Conservation (phyloP, 1,140 invertebrate genomes). For the Drosophila littoralis region DNA sequence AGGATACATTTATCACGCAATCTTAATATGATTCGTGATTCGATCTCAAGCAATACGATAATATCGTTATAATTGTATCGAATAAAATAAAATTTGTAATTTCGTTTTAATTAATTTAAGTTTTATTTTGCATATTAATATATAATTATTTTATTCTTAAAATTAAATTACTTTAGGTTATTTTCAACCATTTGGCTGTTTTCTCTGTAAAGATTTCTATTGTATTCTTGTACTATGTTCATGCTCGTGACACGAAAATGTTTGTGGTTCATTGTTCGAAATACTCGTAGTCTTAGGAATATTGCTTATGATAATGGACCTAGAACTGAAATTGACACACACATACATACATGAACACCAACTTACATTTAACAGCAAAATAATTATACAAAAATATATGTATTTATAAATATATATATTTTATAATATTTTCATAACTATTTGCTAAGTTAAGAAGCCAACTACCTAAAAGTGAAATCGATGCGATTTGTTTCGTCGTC, state of each 20-base stretch:
- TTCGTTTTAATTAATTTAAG: slow-evolving; percentile 19
- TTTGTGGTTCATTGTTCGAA: slow-evolving; percentile 22
- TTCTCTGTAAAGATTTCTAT: slow-evolving; percentile 71
- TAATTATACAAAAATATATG: slow-evolving; percentile 75
- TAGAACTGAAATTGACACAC: slow-evolving; percentile 67
- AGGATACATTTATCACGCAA: slow-evolving; percentile 2
- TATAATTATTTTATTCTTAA: slow-evolving; percentile 35
- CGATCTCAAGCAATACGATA: not conserved
- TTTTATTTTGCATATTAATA: slow-evolving; percentile 37
- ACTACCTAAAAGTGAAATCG: slow-evolving; percentile 69
- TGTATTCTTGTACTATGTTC: slow-evolving; percentile 76
- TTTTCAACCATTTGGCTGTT: slow-evolving; percentile 30
- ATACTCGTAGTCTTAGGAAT: slow-evolving; percentile 42
- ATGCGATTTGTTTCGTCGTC: slow-evolving; percentile 42
- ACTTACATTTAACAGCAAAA: slow-evolving; percentile 72
- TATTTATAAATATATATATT: slow-evolving; percentile 19
- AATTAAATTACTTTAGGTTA: slow-evolving; percentile 42
- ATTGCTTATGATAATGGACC: slow-evolving; percentile 52
- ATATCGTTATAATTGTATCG: not conserved
- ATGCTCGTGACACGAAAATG: slow-evolving; percentile 71
- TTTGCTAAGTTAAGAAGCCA: slow-evolving; percentile 71
- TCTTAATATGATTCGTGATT: not conserved
- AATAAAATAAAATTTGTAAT: not conserved
- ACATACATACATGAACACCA: slow-evolving; percentile 42
- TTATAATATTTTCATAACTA: slow-evolving; percentile 58